Evolutionary conservation across 2,888 invertebrate genomes (phyloP), one percentile per base, ranked within the genome.

Genomic region (Leptinotarsa rubiginosa): DNA sequence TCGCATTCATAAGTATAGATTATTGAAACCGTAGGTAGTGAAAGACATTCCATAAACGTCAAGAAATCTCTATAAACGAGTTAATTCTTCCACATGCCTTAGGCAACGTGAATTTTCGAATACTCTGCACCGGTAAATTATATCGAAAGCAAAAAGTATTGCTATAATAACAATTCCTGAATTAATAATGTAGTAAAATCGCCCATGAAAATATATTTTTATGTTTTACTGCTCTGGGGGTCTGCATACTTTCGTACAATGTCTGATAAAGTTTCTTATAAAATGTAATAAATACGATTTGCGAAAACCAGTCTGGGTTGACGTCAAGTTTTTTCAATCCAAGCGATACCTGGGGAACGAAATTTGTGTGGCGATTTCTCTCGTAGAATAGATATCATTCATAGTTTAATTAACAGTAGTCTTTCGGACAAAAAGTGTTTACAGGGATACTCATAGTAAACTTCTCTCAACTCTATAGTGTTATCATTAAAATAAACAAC

Each of bases 261-360:
- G 64, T 70, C 67, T 74, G 70, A n/a, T n/a, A n/a, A n/a, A n/a
- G n/a, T n/a, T n/a, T n/a, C n/a, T n/a, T n/a, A n/a, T 70, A 70
- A 74, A 74, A 74, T 62, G 74, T 70, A 71, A 74, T 74, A 74
- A 74, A 74, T 70, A 74, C 68, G 70, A 74, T 74, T 68, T 70
- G 66, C 67, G 70, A 74, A 74, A 74, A 74, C 70, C 74, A 74
- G 74, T 74, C 74, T 64, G 62, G 62, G 74, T 64, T 67, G 59
- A 70, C 66, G 65, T 73, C 73, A 70, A 70, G 74, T 74, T 70
- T 70, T 74, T 74, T 74, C 68, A 56, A 70, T 68, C 64, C 67
- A 62, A 65, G 52, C 62, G 25, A 25, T 62, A 70, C 62, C 64
- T 47, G 67, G 74, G 16, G 64, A 67, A 66, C 69, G 59, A 73